phyloP scores from a whole-genome alignment of 2,888 invertebrate species.

The Onchidella celtica region DNA sequence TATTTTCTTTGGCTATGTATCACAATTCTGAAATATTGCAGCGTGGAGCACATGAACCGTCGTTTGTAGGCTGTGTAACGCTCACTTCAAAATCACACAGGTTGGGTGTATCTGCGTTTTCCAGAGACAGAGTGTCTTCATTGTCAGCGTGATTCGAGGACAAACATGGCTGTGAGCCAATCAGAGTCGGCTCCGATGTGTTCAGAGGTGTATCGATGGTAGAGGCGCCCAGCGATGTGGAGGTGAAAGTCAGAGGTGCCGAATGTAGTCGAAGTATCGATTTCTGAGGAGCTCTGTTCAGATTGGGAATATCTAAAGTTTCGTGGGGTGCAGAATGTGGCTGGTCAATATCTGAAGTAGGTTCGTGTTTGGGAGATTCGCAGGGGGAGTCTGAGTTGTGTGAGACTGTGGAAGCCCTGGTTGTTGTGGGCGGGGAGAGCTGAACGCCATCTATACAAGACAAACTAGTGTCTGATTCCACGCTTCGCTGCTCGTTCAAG shows the following conservation, averaged over 20 bases:
- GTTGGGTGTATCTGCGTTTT: neutral
- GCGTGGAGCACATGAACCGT: neutral
- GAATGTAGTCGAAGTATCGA: conserved; percentile 22
- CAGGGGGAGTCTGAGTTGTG: neutral
- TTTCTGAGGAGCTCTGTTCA: neutral
- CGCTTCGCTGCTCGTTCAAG: conserved; percentile 52
- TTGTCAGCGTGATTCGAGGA: conserved; percentile 6
- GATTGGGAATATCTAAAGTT: neutral
- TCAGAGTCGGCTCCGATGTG: neutral
- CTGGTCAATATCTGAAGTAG: neutral
- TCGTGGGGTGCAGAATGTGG: too few relatives aligned
- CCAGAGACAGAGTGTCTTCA: neutral
- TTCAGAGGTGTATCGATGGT: too few relatives aligned
- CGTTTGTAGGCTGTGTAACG: neutral
- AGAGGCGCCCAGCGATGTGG: neutral
- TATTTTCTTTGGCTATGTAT: too few relatives aligned
- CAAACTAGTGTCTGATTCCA: conserved; percentile 52
- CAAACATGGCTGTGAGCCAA: neutral
- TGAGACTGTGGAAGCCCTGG: neutral
- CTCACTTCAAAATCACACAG: neutral
- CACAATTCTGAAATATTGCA: neutral
- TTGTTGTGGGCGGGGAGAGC: neutral
- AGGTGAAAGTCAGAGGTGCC: neutral
- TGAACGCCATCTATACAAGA: conserved; percentile 19
- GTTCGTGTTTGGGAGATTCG: neutral